Evolutionary conservation across 2,888 invertebrate genomes (phyloP).

Genomic region (Limnephilus auricula): DNA sequence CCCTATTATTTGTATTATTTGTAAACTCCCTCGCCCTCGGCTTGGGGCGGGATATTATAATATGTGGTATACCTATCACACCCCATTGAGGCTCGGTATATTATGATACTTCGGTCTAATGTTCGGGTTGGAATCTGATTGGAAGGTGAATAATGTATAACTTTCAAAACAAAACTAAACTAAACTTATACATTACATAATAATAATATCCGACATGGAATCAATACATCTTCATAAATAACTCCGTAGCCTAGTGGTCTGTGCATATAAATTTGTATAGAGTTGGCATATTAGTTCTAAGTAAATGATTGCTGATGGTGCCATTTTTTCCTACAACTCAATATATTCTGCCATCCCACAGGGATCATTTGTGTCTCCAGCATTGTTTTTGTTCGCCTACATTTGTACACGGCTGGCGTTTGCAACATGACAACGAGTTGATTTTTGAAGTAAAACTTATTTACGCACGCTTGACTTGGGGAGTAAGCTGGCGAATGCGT

Average conservation of each 20-base stretch:
- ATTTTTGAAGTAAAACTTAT: too few species aligned
- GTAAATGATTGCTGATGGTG: too few species aligned
- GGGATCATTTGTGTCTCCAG: too few species aligned
- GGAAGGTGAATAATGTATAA: background rate
- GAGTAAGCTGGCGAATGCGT: too few species aligned
- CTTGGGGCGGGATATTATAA: background rate
- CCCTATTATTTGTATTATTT: background rate
- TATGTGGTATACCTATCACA: slow-evolving; percentile 20
- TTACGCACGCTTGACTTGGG: too few species aligned
- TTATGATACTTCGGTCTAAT: background rate
- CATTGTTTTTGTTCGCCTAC: too few species aligned
- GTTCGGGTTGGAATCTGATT: slow-evolving; percentile 9
- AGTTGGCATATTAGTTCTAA: background rate
- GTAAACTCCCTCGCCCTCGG: background rate
- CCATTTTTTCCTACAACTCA: too few species aligned
- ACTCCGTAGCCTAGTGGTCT: background rate
- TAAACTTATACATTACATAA: background rate
- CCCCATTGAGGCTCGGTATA: background rate
- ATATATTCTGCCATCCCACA: too few species aligned
- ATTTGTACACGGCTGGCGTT: too few species aligned
- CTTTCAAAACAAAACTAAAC: background rate
- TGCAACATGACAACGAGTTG: too few species aligned
- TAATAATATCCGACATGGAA: background rate
- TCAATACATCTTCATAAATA: background rate
- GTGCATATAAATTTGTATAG: background rate